phyloP scores from a whole-genome alignment of 1,140 invertebrate genomes.

The Theocolax elegans region DNA sequence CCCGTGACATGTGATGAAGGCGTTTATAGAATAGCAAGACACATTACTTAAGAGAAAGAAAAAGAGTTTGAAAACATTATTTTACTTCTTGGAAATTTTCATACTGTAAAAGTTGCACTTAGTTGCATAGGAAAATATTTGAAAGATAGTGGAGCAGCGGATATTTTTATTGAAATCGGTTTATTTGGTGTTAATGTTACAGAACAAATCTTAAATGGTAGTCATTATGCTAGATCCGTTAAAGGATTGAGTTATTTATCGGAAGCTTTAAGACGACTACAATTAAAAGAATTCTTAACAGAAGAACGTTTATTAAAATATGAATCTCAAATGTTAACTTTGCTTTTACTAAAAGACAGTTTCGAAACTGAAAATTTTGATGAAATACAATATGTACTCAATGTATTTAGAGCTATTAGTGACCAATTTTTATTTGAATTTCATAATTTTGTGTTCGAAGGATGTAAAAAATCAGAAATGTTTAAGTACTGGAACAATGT shows the following conservation, averaged over 20 bases:
- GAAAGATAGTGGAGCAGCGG: conserved; percentile 35
- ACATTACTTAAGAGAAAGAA: no score
- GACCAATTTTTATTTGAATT: not conserved
- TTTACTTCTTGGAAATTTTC: conserved; percentile 37
- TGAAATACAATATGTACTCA: not conserved
- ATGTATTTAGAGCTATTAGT: not conserved
- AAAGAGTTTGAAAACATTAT: conserved; percentile 38
- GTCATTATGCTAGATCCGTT: conserved; percentile 31
- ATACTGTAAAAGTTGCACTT: conserved; percentile 31
- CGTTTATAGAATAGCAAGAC: no score
- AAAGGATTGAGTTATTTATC: no score
- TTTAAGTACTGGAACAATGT: conserved; percentile 29
- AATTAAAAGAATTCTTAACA: conserved; percentile 34
- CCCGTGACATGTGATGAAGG: no score
- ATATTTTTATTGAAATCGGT: conserved; percentile 37
- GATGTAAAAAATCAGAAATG: conserved; percentile 9
- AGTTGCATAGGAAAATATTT: conserved; percentile 39
- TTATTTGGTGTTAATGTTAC: conserved; percentile 14
- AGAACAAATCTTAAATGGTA: conserved; percentile 35
- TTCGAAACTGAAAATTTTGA: not conserved
- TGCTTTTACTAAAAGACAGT: not conserved
- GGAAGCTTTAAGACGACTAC: conserved; percentile 36
- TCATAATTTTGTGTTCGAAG: not conserved
- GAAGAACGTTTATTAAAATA: not conserved
- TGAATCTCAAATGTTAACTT: not conserved